Evolutionary conservation across 2,113 vertebrate species (phyloP), one percentile per base, ranked within the genome.

Genomic region (Ondatra zibethicus): DNA sequence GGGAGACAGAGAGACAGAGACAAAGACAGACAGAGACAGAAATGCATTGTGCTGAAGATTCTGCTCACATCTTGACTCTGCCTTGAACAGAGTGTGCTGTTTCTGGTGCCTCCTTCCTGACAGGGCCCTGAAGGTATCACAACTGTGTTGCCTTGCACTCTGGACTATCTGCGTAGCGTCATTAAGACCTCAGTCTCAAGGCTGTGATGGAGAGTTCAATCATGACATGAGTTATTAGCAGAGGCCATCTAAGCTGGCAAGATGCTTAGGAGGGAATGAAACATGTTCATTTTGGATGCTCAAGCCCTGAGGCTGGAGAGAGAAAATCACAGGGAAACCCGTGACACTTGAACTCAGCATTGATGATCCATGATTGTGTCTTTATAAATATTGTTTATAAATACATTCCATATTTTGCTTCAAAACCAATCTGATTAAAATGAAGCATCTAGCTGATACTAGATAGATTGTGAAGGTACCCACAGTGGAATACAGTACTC

Each of bases 91-190:
- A n/a, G 29, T 0, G 4, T 17, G 11, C 2, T 23, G 8, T 75
- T 61, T 72, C 87, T 31, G 5, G 29, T 10, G 36, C 12, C 50
- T 19, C 14, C 25, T 68, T 65, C n/a, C 31, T 93, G 1, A 12
- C 61, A 76, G 50, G 9, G 4, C 23, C 29, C n/a, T 63, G 4
- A 3, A 78, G 39, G 25, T 42, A 1, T 47, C 12, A 70, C 9
- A 52, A 45, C 78, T 76, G 55, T 45, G 11, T 27, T 61, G 47
- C 9, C 33, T 10, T 88, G 29, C 50, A 63, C 10, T 36, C 52
- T 3, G 14, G 2, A 5, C 70, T 23, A 23, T 77, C 0, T 61
- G 70, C 0, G 0, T 8, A 63, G 66, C 9, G 23, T 25, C 3
- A 23, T 39, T 6, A 78, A 90, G 65, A 11, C 12, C 58, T 58